These are phyloP conservation scores for Poecilia gillii DNA, from an alignment of 2,797 vertebrate genomes.

Conservation along the genomic window DNA sequence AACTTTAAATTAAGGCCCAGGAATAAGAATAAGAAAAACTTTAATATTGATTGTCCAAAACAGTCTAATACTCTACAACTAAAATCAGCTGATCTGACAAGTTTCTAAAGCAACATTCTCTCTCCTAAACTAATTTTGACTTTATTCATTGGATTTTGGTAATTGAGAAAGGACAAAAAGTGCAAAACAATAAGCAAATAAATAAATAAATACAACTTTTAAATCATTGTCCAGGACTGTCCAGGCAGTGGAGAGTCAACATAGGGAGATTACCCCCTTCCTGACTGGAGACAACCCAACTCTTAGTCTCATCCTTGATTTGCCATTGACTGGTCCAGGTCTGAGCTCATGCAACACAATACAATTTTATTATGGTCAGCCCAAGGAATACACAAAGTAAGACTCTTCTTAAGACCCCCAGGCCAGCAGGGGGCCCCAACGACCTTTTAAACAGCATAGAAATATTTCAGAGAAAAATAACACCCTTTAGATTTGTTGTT, in stretches of 20 bases:
- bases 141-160: neutral
- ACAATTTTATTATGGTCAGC: neutral
- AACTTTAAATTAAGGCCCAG: constrained; percentile 6
- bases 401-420: neutral
- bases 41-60: neutral
- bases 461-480: neutral
- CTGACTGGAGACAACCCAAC: neutral
- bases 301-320: neutral
- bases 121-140: neutral
- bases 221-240: neutral
- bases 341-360: neutral
- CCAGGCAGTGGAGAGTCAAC: neutral
- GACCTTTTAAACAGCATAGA: neutral
- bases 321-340: neutral
- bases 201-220: neutral
- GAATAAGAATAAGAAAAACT: neutral
- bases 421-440: neutral
- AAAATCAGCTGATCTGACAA: neutral
- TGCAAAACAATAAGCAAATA: neutral
- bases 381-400: neutral
- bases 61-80: neutral
- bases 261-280: too few species aligned
- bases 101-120: neutral
- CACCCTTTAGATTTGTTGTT: neutral
- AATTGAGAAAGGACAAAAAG: neutral